phyloP scores from a whole-genome alignment of 1,140 invertebrate species.

The Pseudomyrmex concolor region DNA sequence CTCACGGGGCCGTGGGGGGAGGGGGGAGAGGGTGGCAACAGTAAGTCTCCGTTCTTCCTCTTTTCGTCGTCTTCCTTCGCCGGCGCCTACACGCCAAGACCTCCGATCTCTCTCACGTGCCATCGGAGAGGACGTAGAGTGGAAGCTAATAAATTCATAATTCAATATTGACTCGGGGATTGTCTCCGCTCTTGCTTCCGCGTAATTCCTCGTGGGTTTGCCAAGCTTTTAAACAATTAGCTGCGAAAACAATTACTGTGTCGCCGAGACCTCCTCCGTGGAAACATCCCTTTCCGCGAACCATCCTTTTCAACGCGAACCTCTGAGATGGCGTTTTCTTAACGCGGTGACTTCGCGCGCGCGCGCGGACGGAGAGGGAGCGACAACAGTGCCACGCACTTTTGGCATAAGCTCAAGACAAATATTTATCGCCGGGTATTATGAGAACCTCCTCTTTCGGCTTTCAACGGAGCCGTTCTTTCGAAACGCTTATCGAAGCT shows the following conservation, averaged over 20 bases:
- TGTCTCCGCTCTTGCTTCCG: slow-evolving; percentile 71
- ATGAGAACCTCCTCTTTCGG: slow-evolving; percentile 69
- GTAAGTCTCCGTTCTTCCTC: slow-evolving; percentile 59
- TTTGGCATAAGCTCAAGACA: slow-evolving; percentile 73
- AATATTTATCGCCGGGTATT: slow-evolving; percentile 78
- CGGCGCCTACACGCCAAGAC: slow-evolving; percentile 47
- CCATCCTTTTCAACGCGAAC: slow-evolving; percentile 62
- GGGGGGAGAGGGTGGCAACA: slow-evolving; percentile 5
- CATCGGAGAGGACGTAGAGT: slow-evolving; percentile 60
- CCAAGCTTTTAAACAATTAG: slow-evolving; percentile 83
- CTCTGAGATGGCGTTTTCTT: slow-evolving; percentile 65
- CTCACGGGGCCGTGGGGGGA: slow-evolving; percentile 15
- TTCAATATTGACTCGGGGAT: slow-evolving; percentile 82
- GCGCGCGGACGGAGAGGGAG: neutral
- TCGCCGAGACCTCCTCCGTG: slow-evolving; percentile 47
- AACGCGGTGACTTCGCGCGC: slow-evolving; percentile 62
- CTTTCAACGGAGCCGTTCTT: slow-evolving; percentile 35
- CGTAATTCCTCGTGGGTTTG: slow-evolving; percentile 76
- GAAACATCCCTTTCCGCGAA: slow-evolving; percentile 58
- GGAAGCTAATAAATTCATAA: slow-evolving; percentile 81
- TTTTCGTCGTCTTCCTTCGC: slow-evolving; percentile 43
- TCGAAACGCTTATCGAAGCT: slow-evolving; percentile 7
- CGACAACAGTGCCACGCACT: slow-evolving; percentile 65
- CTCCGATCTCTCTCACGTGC: slow-evolving; percentile 52
- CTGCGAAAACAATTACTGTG: slow-evolving; percentile 79